Evolutionary conservation across 2,113 vertebrate genomes (phyloP).

Genomic region (Alethe castanea): DNA sequence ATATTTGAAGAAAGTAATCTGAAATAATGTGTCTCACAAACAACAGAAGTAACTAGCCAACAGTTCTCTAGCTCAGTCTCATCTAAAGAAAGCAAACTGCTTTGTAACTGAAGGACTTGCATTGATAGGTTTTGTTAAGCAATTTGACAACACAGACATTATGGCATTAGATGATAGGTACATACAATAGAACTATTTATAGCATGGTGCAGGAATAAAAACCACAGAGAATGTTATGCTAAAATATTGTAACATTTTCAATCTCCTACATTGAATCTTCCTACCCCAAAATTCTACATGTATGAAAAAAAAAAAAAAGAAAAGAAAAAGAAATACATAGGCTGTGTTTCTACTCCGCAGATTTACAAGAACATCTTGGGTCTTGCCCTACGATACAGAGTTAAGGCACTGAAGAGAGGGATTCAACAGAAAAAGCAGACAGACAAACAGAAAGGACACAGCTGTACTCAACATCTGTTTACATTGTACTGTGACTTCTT

Average conservation of each 20-base stretch:
- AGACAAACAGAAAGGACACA: neutral
- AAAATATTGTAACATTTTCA: neutral
- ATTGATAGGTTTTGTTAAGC: neutral
- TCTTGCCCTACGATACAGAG: neutral
- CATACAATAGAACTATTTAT: neutral
- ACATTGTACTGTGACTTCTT: neutral
- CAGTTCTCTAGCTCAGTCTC: neutral
- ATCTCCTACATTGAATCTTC: neutral
- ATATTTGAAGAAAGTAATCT: neutral
- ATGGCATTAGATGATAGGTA: neutral
- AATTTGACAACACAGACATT: neutral
- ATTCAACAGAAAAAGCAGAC: neutral
- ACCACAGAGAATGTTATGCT: neutral
- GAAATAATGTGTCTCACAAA: neutral
- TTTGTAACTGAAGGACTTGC: neutral
- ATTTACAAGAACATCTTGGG: neutral
- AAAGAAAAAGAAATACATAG: accelerated
- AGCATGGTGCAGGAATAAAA: neutral
- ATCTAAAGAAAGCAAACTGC: neutral
- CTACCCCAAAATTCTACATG: neutral
- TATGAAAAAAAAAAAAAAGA: neutral
- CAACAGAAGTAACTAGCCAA: neutral
- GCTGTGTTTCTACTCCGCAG: neutral
- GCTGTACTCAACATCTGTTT: neutral
- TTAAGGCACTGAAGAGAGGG: neutral